Evolutionary conservation across 1,140 invertebrate genomes (phyloP), one percentile per base, ranked within the genome.

Genomic region (Aradophagus sp.): DNA sequence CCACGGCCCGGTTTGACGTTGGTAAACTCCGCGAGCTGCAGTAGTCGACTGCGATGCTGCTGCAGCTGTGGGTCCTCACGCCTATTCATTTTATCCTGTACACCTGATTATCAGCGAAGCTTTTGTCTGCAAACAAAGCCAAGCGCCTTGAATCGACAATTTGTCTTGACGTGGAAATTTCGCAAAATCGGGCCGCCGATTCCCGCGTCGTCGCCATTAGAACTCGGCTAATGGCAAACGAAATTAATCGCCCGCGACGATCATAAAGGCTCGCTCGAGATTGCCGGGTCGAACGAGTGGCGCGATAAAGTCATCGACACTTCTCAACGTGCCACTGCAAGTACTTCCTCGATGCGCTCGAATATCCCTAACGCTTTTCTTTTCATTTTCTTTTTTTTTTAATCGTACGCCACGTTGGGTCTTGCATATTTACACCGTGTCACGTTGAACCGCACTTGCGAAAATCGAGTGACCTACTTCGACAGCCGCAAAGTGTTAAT

Each of bases 1-100:
- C 80, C 81, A 69, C 77, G 81, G 31, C 82, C 81, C 47, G 78
- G 82, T 62, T 82, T 83, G 62, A 84, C 82, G 44, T 84, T 84
- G 8, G 83, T 83, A 56, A 78, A 74, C 63, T 85, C 84, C 19
- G 83, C 84, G 44, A 85, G 75, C 75, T 84, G 83, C 76, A 84
- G 78, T 73, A 85, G 59, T 32, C 82, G 83, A 74, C 62, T 82
- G 39, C 79, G 80, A 76, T 85, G 83, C 78, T 84, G 81, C 76
- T 77, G 81, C 44, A 84, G 77, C 77, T 81, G 76, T 74, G 81
- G 76, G 69, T 84, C 82, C 52, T 84, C 81, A 55, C 74, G 75
- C 39, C 80, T 79, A 79, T 80, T 84, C 83, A 84, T 84, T 80
- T 74, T 82, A 77, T 66, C 56, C 74, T 77, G 32, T 73, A 73